A percentile compares a stretch with the other conserved stretches of the same genome.
Evolutionary conservation across 2,797 vertebrate genomes (phyloP).

Genomic region (Valencia hispanica): DNA sequence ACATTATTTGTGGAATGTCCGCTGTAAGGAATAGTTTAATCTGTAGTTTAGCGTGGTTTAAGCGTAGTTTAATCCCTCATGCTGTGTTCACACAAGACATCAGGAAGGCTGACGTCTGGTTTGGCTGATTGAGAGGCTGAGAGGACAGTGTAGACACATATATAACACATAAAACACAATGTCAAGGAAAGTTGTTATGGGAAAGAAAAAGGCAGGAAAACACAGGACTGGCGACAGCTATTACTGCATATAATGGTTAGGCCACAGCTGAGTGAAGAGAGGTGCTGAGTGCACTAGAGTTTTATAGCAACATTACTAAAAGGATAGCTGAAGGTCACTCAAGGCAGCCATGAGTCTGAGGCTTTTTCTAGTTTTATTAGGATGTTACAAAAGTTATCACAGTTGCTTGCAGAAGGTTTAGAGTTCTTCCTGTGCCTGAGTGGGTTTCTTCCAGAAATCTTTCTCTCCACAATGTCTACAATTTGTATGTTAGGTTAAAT

Average conservation of each 20-base stretch:
- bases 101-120: not conserved
- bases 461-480: not conserved
- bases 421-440: not conserved
- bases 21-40: not conserved
- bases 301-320: constrained; percentile 10
- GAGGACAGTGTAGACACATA: not conserved
- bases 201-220: not conserved
- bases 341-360: not conserved
- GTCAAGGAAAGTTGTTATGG: constrained; percentile 1
- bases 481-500: not conserved
- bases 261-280: not conserved
- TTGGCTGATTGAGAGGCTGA: not conserved
- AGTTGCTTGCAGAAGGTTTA: not conserved
- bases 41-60: not conserved
- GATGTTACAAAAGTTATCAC: not conserved
- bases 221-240: not conserved
- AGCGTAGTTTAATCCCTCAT: constrained; percentile 2
- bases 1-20: not conserved
- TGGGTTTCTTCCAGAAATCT: not conserved
- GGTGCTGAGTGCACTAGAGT: not conserved
- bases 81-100: not conserved
- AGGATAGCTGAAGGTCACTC: constrained; percentile 1
- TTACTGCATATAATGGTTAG: constrained; percentile 3
- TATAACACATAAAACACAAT: constrained; percentile 5
- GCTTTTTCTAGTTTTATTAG: not conserved